Base-by-base conservation (phyloP, 2,113 vertebrate species). In the Pygoscelis adeliae region DNA sequence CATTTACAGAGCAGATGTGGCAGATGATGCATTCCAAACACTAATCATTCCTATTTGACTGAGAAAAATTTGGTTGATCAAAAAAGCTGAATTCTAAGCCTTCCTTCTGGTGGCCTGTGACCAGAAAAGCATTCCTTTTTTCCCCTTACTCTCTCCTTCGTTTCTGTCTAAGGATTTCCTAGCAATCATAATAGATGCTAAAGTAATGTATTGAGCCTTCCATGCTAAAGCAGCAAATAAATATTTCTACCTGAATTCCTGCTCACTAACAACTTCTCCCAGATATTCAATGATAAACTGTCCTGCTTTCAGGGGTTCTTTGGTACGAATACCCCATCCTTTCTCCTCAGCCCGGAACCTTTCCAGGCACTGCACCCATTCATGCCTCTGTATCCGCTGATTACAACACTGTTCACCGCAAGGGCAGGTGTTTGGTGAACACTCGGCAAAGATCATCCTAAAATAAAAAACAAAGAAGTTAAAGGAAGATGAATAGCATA, bases 281-380 rank as follows among this genome's bases (percentile, higher is more conserved):
- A 99, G 98, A 88, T 99, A 99, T 93, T 99, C 99, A 23, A 99
- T 99, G 98, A 99, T 99, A 93, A 99, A 99, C 97, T 99, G 99
- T 9, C 99, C 99, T 12, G 99, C 97, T 82, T 99, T 99, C 13
- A 99, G 98, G 32, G 99, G 71, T 49, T 99, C 99, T 87, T 99
- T 99, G 96, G 99, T 99, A 71, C 99, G 99, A 94, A 99, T 99
- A 25, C 99, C 99, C 99, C 99, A 99, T 26, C 99, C 99, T 49
- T 99, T 99, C 70, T 99, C 99, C 70, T 99, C 99, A 1, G 99
- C 99, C 30, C 99, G 98, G 97, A 99, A 99, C 40, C 99, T 98
- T 87, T 99, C 99, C 89, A 99, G 98, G 96, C 99, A 99, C 95
- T 99, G 99, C 38, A 99, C 99, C 99, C 99, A 99, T 59, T 99